Conservation (phyloP, 2,113 vertebrate species). For the Plestiodon gilberti region DNA sequence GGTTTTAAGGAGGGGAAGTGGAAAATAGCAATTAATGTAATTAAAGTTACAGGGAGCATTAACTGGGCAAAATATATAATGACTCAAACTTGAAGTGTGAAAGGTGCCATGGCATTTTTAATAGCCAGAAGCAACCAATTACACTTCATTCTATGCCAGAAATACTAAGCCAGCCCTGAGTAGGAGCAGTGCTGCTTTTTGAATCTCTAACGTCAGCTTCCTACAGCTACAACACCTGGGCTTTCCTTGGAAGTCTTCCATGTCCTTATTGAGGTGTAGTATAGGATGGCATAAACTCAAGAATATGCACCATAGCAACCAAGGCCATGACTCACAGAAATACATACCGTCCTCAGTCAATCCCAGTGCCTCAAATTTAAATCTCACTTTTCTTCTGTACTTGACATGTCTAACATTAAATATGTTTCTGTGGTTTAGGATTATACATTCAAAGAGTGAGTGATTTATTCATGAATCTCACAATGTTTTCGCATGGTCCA, state of each 20-base stretch:
- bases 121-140: background rate
- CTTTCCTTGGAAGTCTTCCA: accelerated
- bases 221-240: background rate
- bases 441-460: constrained; percentile 12
- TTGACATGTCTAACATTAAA: constrained; percentile 3
- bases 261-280: background rate
- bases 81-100: background rate
- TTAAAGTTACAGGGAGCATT: background rate
- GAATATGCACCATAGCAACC: background rate
- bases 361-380: background rate
- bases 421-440: background rate
- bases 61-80: constrained; percentile 11
- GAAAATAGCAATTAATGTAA: constrained; percentile 10
- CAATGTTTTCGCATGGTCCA: background rate
- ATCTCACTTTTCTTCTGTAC: background rate
- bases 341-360: background rate
- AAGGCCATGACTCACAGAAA: background rate
- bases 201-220: accelerated
- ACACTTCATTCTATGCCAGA: accelerated
- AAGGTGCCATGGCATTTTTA: background rate
- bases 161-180: background rate
- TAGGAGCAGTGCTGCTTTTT: background rate
- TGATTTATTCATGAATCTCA: background rate
- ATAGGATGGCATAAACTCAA: background rate
- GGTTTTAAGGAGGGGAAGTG: constrained; percentile 12